Evolutionary conservation across 2,888 invertebrate species (phyloP).

Genomic region (Labia minor): DNA sequence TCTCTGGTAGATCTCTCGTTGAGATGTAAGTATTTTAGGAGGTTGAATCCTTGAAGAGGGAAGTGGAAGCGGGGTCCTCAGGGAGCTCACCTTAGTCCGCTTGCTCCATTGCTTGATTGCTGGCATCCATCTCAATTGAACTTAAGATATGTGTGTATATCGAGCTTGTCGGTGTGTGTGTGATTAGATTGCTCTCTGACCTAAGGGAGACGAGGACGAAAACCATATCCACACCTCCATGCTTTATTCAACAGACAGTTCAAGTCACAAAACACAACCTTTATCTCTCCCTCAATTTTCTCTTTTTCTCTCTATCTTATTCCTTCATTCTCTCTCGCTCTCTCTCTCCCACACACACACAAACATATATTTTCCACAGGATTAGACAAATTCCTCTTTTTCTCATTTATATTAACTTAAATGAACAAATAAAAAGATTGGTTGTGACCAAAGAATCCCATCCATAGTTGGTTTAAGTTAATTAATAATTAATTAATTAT

Average conservation of each 20-base stretch:
- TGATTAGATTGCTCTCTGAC: constrained; percentile 8
- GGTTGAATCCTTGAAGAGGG: neutral
- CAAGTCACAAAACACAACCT: neutral
- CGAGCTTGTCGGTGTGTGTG: neutral
- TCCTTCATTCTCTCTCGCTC: no score
- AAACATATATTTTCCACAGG: no score
- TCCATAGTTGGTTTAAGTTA: no score
- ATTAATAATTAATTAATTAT: no score
- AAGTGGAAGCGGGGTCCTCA: neutral
- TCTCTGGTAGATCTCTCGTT: neutral
- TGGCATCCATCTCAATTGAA: constrained; percentile 13
- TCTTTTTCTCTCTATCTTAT: no score
- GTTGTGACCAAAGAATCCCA: no score
- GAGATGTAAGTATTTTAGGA: neutral
- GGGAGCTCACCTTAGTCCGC: neutral
- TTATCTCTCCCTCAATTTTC: no score
- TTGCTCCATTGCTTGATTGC: constrained; percentile 13
- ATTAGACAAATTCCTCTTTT: no score
- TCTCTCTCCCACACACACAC: no score
- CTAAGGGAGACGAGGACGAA: neutral
- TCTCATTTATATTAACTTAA: no score
- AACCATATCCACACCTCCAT: constrained; percentile 1
- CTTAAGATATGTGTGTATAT: constrained; percentile 8
- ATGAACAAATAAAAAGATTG: no score
- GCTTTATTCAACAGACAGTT: constrained; percentile 7